phyloP scores from a whole-genome alignment of 2,113 vertebrate species.

The Apteryx mantelli region DNA sequence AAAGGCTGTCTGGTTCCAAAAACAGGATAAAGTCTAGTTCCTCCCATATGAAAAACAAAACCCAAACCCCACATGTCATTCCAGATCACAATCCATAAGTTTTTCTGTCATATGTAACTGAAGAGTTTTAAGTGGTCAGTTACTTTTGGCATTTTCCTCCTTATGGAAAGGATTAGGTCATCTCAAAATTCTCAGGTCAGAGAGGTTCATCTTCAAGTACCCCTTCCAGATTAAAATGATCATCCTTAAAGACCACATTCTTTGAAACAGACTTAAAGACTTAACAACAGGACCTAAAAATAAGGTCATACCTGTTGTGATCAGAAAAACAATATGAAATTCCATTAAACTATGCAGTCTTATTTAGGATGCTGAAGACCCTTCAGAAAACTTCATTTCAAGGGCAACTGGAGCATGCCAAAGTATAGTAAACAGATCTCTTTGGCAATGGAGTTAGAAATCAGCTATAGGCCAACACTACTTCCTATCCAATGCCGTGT shows the following conservation, averaged over 20 bases:
- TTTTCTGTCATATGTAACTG: too few species aligned
- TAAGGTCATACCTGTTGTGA: neutral
- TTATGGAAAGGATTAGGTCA: too few species aligned
- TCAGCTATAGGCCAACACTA: neutral
- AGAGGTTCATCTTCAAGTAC: neutral
- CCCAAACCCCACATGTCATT: neutral
- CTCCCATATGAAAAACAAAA: neutral
- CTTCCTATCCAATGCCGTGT: too few species aligned
- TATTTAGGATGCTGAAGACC: neutral
- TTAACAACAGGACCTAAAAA: neutral
- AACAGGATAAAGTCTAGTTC: neutral
- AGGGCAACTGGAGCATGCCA: too few species aligned
- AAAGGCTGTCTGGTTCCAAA: neutral
- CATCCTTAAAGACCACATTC: neutral
- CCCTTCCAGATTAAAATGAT: neutral
- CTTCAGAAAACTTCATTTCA: neutral
- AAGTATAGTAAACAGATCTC: neutral
- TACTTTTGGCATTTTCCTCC: too few species aligned
- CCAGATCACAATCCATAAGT: neutral
- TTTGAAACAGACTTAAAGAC: neutral
- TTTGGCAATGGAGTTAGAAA: neutral
- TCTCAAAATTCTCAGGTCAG: too few species aligned
- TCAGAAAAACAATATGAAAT: neutral
- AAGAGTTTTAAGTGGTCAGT: too few species aligned
- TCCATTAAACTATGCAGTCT: neutral